phyloP scores from a whole-genome alignment of 2,888 invertebrate genomes.

The Branchellion lobata region DNA sequence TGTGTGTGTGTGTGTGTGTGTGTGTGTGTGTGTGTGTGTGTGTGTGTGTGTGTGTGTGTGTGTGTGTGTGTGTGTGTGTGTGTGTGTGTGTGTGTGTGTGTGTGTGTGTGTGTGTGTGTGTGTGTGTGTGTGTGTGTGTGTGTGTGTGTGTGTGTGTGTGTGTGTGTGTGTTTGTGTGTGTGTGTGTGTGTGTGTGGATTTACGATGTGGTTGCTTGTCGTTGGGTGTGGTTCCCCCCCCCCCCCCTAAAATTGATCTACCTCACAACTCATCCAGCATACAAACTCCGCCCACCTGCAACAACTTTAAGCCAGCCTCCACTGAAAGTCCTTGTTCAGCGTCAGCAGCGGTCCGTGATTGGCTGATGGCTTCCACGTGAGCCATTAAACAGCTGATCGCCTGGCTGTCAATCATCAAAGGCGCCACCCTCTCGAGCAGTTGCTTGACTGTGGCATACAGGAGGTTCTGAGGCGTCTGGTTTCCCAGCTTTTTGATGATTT shows the following conservation, averaged over 20 bases:
- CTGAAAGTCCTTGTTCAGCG: slow-evolving; percentile 65
- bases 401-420: slow-evolving; percentile 93
- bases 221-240: too few relatives aligned
- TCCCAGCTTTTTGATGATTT: slow-evolving; percentile 85
- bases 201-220: too few relatives aligned
- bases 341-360: slow-evolving; percentile 52
- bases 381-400: slow-evolving; percentile 71
- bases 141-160: too few relatives aligned
- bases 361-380: slow-evolving; percentile 64
- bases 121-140: too few relatives aligned
- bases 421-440: slow-evolving; percentile 84
- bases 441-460: slow-evolving; percentile 92
- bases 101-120: too few relatives aligned
- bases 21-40: too few relatives aligned
- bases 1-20: too few relatives aligned
- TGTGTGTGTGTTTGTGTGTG: neutral
- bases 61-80: too few relatives aligned
- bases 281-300: slow-evolving; percentile 69
- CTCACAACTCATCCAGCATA: neutral
- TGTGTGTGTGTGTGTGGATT: neutral
- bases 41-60: too few relatives aligned
- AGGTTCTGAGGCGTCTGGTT: slow-evolving; percentile 92
- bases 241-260: too few relatives aligned
- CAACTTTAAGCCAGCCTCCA: slow-evolving; percentile 83
- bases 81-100: too few relatives aligned